Conservation (phyloP, 2,888 invertebrate genomes). For the Agrenia bidenticulata region DNA sequence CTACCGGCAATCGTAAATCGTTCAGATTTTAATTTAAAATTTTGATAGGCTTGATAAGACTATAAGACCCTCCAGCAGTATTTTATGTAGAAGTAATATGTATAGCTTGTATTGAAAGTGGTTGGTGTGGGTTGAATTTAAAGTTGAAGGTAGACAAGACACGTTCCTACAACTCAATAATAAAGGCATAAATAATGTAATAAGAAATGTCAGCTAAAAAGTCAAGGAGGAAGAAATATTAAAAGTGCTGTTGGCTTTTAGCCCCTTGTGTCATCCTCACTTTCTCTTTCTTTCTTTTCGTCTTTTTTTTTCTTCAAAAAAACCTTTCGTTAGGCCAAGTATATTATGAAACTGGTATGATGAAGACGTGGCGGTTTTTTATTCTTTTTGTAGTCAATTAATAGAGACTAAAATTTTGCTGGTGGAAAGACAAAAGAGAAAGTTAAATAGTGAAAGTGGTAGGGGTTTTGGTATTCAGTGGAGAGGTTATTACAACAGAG, state of each 20-base stretch:
- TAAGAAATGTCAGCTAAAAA: constrained; percentile 10
- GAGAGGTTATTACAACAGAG: background rate
- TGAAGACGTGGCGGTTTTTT: too few relatives aligned
- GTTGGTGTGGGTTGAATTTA: background rate
- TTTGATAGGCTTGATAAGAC: background rate
- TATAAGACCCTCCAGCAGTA: too few relatives aligned
- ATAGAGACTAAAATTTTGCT: too few relatives aligned
- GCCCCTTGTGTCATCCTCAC: background rate
- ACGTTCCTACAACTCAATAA: constrained; percentile 6
- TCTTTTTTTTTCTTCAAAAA: too few relatives aligned
- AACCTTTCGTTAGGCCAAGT: too few relatives aligned
- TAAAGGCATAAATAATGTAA: constrained; percentile 13
- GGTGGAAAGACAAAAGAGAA: too few relatives aligned
- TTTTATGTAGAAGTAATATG: too few relatives aligned
- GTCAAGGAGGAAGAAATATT: constrained; percentile 19
- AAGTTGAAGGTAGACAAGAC: background rate
- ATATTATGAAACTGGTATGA: too few relatives aligned
- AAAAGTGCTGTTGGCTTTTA: constrained; percentile 15
- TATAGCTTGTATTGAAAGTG: background rate
- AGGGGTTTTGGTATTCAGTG: background rate
- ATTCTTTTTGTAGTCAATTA: too few relatives aligned
- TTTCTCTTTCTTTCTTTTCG: background rate
- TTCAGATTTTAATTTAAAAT: constrained; percentile 11
- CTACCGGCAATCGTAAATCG: constrained; percentile 1
- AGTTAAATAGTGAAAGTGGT: too few relatives aligned